Evolutionary conservation across 2,113 vertebrate species (phyloP).

Genomic region (Peromyscus polionotus): DNA sequence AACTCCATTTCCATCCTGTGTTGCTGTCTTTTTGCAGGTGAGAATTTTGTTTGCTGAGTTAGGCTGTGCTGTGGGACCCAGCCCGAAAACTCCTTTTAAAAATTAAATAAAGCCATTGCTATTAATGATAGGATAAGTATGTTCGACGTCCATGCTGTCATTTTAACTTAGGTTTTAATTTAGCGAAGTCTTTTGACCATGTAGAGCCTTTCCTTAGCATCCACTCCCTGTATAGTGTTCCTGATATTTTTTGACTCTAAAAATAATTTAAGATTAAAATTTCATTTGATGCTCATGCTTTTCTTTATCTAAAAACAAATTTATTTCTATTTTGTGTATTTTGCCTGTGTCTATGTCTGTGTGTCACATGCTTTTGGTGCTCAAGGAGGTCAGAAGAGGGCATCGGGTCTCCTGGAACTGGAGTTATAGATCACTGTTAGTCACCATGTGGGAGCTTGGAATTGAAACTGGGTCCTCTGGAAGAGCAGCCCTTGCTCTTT

Average conservation of each 20-base stretch:
- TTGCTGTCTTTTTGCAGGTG: background rate
- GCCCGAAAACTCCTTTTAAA: constrained; percentile 29
- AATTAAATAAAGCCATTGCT: background rate
- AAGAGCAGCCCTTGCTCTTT: background rate
- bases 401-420: background rate
- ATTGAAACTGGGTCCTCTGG: background rate
- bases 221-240: background rate
- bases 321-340: background rate
- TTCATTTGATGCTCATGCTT: background rate
- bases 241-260: background rate
- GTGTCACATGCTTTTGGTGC: background rate
- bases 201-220: background rate
- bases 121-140: background rate
- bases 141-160: background rate
- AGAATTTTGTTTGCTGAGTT: background rate
- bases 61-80: constrained; percentile 21
- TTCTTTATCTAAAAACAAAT: background rate
- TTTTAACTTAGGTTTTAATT: background rate
- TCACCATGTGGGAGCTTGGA: background rate
- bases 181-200: background rate
- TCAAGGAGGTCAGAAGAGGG: background rate
- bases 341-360: background rate
- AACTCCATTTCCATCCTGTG: background rate
- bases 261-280: background rate
- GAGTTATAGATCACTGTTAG: background rate